Evolutionary conservation across 2,888 invertebrate species (phyloP).

Genomic region (Meta bourneti): DNA sequence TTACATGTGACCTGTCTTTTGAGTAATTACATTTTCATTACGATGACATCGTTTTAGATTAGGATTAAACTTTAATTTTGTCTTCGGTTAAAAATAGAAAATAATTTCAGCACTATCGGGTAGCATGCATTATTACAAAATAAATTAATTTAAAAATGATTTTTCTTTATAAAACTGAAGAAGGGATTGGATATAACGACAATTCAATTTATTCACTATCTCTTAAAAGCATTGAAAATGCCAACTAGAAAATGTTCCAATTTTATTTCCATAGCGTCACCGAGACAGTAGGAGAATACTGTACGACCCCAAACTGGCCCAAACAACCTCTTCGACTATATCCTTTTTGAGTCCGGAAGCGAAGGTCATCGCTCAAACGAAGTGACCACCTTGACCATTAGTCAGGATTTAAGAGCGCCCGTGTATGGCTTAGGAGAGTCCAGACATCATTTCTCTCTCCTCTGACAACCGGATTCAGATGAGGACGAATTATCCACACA

Average conservation of each 20-base stretch:
- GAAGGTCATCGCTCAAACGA: constrained; percentile 60
- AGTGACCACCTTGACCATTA: constrained; percentile 67
- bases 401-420: constrained; percentile 66
- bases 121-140: background rate
- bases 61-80: no score
- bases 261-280: background rate
- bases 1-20: no score
- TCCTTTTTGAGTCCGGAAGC: constrained; percentile 17
- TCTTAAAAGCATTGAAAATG: background rate
- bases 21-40: no score
- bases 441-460: constrained; percentile 49
- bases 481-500: constrained; percentile 70
- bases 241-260: no score
- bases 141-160: background rate
- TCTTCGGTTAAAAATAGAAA: no score
- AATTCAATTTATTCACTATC: background rate
- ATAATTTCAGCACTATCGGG: background rate
- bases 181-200: background rate
- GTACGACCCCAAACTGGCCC: constrained; percentile 12
- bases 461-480: constrained; percentile 68
- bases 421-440: constrained; percentile 37
- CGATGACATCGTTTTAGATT: no score
- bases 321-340: constrained; percentile 1
- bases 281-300: constrained; percentile 7
- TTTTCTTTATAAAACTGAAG: background rate